Percentiles rank a stretch among this genome's conserved stretches.
Conservation (phyloP, 1,140 invertebrate species). For the Solenopsis fugax region DNA sequence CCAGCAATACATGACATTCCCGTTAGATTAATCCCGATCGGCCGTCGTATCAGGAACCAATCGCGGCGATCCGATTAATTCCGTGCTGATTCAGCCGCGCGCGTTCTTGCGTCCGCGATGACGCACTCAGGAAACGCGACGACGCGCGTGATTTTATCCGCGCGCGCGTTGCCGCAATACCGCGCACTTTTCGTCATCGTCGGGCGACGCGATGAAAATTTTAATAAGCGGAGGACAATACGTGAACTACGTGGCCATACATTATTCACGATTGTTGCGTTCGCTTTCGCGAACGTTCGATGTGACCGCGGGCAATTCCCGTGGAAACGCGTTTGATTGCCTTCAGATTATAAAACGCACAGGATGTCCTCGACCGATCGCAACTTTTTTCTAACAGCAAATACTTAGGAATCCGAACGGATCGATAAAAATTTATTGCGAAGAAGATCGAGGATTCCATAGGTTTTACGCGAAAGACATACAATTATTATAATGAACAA, state of each 20-base stretch:
- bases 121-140: slow-evolving; percentile 6
- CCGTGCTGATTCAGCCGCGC: slow-evolving; percentile 41
- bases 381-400: background rate
- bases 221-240: slow-evolving; percentile 17
- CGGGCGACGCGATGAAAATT: slow-evolving; percentile 35
- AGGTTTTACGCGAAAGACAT: background rate
- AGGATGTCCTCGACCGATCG: background rate
- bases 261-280: slow-evolving; percentile 44
- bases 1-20: slow-evolving; percentile 28
- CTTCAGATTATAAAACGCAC: background rate
- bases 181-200: slow-evolving; percentile 24
- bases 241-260: background rate
- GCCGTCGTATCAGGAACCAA: slow-evolving; percentile 30
- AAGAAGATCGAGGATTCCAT: no score
- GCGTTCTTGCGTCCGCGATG: slow-evolving; percentile 21
- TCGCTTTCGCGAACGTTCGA: background rate
- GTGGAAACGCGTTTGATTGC: background rate
- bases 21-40: slow-evolving; percentile 44
- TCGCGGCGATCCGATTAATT: slow-evolving; percentile 39
- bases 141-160: background rate
- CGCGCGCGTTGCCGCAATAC: background rate
- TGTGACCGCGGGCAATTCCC: background rate
- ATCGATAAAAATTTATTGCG: background rate
- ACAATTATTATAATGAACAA: background rate
- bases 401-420: background rate